Evolutionary conservation across 2,888 invertebrate species (phyloP), one percentile per base, ranked within the genome.

Genomic region (Papilio gigon): DNA sequence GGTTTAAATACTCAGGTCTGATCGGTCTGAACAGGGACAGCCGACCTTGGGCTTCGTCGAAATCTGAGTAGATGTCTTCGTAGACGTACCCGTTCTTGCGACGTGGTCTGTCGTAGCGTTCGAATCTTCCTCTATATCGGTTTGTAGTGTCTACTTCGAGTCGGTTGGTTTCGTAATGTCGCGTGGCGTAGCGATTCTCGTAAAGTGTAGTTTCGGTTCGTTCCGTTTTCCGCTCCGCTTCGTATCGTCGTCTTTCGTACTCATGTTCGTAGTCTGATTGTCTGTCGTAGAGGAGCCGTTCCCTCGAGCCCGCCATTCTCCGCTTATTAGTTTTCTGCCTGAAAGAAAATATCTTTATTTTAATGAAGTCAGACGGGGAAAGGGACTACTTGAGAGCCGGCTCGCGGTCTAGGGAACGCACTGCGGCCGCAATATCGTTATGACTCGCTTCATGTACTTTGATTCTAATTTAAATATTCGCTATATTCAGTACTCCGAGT

Each of bases 21-120:
- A 92, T 92, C 25, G 92, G 92, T 76, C 90, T 82, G 76, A 92
- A 92, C 37, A 92, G 77, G 4, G 92, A 92, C 22, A 92, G 69
- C 1, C 88, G 79, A 3, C 91, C 92, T 78, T 92, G 92, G 6
- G 90, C 90, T 78, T 91, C 92, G 62, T 92, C 92, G 73, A 90
- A 92, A 73, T 92, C 91, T 27, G 91, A 91, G 71, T 92, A 92
- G 44, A 92, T 90, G 72, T 92, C 92, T 83, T 92, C 92, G 74
- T 88, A 92, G 14, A 92, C 91, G 73, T 88, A 92, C 1, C 92
- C 92, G 70, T 92, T 91, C 75, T 86, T 90, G 47, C 91, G 79
- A 77, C 84, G 80, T 8, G 88, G 87, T 73, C 84, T 78, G 42
- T 88, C 88, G 70, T 82, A 81, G 61, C 75, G 71, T 27, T 79